A percentile compares a stretch with the other conserved stretches of the same genome.
phyloP scores from a whole-genome alignment of 2,888 invertebrate genomes.

The Cotesia congregata region DNA sequence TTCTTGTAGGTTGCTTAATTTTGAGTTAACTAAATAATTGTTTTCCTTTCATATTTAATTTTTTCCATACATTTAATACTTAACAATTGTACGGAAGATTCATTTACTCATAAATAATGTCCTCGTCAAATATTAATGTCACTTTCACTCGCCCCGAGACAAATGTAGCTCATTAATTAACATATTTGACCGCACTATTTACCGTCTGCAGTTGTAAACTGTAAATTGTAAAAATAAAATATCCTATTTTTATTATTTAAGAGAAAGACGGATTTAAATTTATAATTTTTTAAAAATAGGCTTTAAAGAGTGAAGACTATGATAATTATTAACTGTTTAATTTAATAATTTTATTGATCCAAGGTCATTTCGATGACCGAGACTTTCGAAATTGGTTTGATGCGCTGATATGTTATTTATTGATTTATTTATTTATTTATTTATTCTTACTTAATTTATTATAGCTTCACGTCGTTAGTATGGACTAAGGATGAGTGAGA shows the following conservation, averaged over 20 bases:
- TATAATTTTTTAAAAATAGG: neutral
- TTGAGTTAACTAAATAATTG: no score
- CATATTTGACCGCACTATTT: neutral
- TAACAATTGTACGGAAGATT: neutral
- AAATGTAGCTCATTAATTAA: conserved; percentile 15
- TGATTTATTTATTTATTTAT: neutral
- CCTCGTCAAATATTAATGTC: conserved; percentile 24
- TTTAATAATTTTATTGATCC: conserved; percentile 26
- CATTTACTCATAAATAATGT: neutral
- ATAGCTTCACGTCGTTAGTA: no score
- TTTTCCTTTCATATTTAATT: neutral
- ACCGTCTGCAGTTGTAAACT: neutral
- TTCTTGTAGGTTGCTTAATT: neutral
- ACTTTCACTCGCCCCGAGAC: conserved; percentile 27
- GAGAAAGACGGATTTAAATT: neutral
- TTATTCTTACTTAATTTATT: no score
- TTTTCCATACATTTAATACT: conserved; percentile 8
- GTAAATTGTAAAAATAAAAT: neutral
- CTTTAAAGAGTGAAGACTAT: neutral
- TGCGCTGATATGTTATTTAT: neutral
- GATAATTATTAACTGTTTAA: neutral
- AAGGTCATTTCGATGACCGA: conserved; percentile 46
- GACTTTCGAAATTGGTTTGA: conserved; percentile 43
- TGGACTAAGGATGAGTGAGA: no score
- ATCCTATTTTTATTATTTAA: neutral